phyloP scores from a whole-genome alignment of 2,113 vertebrate genomes.

The Heterotilapia buettikoferi region DNA sequence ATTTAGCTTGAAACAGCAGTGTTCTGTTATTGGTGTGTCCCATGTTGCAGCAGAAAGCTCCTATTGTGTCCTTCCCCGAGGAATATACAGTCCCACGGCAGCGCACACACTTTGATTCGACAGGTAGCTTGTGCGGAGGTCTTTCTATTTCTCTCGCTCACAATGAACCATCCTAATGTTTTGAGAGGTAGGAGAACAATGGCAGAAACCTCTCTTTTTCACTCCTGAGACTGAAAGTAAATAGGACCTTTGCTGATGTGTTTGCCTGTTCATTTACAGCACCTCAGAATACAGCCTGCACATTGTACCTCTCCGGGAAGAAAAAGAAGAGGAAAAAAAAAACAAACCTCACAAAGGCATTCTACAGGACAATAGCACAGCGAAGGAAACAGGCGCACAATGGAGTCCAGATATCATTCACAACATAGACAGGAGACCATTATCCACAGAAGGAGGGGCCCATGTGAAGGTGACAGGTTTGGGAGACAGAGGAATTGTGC shows the following conservation, averaged over 20 bases:
- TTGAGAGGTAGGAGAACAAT: slow-evolving; percentile 44
- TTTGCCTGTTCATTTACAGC: slow-evolving; percentile 51
- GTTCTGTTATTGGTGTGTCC: slow-evolving; percentile 16
- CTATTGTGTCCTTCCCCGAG: slow-evolving; percentile 37
- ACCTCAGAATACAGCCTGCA: slow-evolving; percentile 17
- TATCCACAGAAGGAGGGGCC: slow-evolving; percentile 44
- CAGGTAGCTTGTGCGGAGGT: slow-evolving; percentile 33
- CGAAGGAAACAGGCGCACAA: slow-evolving; percentile 35
- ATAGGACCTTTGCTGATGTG: slow-evolving; percentile 46
- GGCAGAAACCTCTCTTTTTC: slow-evolving; percentile 26
- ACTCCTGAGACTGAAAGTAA: slow-evolving; percentile 35
- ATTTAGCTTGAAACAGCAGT: slow-evolving; percentile 9
- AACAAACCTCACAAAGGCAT: slow-evolving; percentile 33
- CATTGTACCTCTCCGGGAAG: slow-evolving; percentile 7
- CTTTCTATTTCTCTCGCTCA: slow-evolving; percentile 26
- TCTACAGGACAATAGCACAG: slow-evolving; percentile 39
- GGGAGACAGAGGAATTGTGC: slow-evolving; percentile 20
- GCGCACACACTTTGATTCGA: slow-evolving; percentile 15
- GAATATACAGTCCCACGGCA: slow-evolving; percentile 6
- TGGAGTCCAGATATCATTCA: slow-evolving; percentile 64
- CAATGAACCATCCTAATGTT: slow-evolving; percentile 36
- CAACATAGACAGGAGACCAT: slow-evolving; percentile 53
- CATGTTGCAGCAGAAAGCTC: slow-evolving; percentile 1
- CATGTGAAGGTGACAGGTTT: slow-evolving; percentile 43
- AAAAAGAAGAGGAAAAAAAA: not conserved